Evolutionary conservation across 2,888 invertebrate species (phyloP).

Genomic region (Ophraella communa): DNA sequence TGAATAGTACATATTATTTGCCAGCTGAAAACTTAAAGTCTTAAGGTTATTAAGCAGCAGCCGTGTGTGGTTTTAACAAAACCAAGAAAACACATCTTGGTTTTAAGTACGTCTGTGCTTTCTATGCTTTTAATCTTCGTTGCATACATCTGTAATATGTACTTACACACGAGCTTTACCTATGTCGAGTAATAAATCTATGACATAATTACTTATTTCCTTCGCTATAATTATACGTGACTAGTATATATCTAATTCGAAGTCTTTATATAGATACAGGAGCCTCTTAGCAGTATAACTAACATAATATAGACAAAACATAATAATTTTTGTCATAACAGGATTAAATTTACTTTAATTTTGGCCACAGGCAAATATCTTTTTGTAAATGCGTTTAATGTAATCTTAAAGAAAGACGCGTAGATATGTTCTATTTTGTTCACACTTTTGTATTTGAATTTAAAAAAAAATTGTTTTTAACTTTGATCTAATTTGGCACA

Average conservation of each 20-base stretch:
- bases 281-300: background rate
- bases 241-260: slow-evolving; percentile 17
- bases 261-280: slow-evolving; percentile 7
- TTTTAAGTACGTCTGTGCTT: background rate
- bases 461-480: too few relatives aligned
- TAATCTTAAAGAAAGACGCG: too few relatives aligned
- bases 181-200: slow-evolving; percentile 15
- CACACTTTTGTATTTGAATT: too few relatives aligned
- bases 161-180: background rate
- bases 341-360: too few relatives aligned
- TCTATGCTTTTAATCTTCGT: background rate
- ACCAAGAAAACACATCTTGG: background rate
- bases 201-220: slow-evolving; percentile 20
- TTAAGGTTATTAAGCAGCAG: background rate
- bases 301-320: background rate
- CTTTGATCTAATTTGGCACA: too few relatives aligned
- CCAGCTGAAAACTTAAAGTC: background rate
- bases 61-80: background rate
- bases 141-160: background rate
- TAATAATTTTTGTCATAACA: background rate
- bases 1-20: background rate
- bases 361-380: too few relatives aligned
- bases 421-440: too few relatives aligned
- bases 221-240: slow-evolving; percentile 17
- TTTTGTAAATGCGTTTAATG: too few relatives aligned